These are phyloP conservation scores for Parelbella ahira DNA, from an alignment of 2,888 invertebrate species.

Conservation along the genomic window DNA sequence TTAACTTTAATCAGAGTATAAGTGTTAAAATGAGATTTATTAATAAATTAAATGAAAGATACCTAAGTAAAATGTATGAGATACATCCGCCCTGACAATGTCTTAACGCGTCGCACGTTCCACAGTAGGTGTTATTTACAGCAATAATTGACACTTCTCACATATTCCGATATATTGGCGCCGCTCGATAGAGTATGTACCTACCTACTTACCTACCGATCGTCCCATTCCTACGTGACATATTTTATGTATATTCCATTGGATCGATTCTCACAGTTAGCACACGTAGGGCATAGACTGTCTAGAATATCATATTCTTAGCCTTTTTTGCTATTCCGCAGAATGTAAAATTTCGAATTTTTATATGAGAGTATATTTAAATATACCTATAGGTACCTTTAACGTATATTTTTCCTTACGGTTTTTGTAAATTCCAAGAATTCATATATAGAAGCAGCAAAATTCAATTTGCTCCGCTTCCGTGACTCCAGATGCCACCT, in stretches of 20 bases:
- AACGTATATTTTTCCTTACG: constrained; percentile 6
- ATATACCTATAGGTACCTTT: not conserved
- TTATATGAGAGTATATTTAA: too few relatives aligned
- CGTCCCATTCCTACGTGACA: constrained; percentile 47
- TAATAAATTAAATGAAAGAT: too few relatives aligned
- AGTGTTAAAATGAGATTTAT: too few relatives aligned
- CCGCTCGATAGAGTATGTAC: constrained; percentile 37
- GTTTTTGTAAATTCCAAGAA: constrained; percentile 15
- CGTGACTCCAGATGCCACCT: constrained; percentile 30
- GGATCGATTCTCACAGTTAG: constrained; percentile 43
- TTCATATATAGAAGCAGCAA: constrained; percentile 29
- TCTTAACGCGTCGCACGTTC: constrained; percentile 29
- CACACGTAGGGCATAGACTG: constrained; percentile 3
- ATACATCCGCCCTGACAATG: not conserved
- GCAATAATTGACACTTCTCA: constrained; percentile 53
- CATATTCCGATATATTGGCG: constrained; percentile 53
- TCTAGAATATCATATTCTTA: not conserved
- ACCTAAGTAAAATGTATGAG: too few relatives aligned
- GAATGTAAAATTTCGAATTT: too few relatives aligned
- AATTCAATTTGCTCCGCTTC: constrained; percentile 30
- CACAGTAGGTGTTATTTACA: constrained; percentile 42
- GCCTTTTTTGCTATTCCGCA: constrained; percentile 1
- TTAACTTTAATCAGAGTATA: too few relatives aligned
- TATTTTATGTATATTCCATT: constrained; percentile 49
- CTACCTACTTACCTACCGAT: too few relatives aligned